Evolutionary conservation across 2,888 invertebrate species (phyloP).

Genomic region (Pristionchus maxplancki): DNA sequence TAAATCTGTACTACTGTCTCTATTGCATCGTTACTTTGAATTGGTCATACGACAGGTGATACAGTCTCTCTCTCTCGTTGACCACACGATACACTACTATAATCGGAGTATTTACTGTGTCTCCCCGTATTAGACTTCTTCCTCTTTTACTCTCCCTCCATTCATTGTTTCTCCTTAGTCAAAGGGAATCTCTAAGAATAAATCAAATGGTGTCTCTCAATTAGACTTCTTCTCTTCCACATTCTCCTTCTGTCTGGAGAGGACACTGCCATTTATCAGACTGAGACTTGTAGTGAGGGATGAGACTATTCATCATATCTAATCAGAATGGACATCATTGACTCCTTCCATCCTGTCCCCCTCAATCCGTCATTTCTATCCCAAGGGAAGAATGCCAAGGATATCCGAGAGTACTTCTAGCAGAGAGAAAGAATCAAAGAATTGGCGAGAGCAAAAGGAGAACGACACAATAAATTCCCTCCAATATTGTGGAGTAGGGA

Average conservation of each 20-base stretch:
- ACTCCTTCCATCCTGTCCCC: not conserved
- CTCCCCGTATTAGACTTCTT: constrained; percentile 16
- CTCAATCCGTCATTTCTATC: not conserved
- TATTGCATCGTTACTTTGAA: not conserved
- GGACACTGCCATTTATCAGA: constrained; percentile 7
- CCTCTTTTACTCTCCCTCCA: not conserved
- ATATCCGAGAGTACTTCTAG: constrained; percentile 35
- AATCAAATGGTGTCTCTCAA: constrained; percentile 41
- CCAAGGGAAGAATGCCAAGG: not conserved
- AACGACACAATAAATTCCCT: constrained; percentile 22
- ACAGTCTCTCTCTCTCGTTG: not conserved
- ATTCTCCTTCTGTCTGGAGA: not conserved
- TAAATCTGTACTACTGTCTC: constrained; percentile 5
- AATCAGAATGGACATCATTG: constrained; percentile 2
- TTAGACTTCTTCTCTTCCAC: constrained; percentile 6
- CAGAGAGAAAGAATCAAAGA: constrained; percentile 30
- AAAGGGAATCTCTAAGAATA: constrained; percentile 41
- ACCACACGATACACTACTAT: constrained; percentile 36
- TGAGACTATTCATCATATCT: constrained; percentile 31
- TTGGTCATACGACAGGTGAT: not conserved
- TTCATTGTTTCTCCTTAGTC: constrained; percentile 30
- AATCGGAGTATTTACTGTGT: constrained; percentile 36
- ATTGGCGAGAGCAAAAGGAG: not conserved
- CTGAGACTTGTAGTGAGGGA: not conserved
- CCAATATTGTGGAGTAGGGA: constrained; percentile 6